Percentiles rank a stretch among this genome's conserved stretches.
Conservation (phyloP, 2,113 vertebrate genomes). For the Dipodomys ordii region DNA sequence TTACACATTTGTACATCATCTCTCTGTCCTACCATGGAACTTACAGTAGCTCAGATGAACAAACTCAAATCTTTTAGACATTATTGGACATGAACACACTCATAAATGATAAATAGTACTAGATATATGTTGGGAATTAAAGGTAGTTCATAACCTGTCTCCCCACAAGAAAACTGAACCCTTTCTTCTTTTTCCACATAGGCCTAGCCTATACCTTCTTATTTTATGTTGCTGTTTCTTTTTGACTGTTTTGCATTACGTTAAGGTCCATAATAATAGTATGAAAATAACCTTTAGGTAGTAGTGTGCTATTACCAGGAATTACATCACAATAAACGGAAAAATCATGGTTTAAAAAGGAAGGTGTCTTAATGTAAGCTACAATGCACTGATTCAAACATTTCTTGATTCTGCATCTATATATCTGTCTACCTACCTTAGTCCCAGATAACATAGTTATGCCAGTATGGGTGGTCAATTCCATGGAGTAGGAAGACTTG, state of each 20-base stretch:
- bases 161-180: not conserved
- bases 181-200: not conserved
- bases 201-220: not conserved
- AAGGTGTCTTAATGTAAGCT: not conserved
- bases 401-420: constrained; percentile 1
- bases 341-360: not conserved
- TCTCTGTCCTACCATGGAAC: not conserved
- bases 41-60: not conserved
- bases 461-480: not conserved
- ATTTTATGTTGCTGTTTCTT: not conserved
- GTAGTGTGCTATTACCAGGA: not conserved
- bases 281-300: not conserved
- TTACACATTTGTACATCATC: not conserved
- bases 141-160: not conserved
- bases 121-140: not conserved
- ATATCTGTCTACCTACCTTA: not conserved
- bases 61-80: not conserved
- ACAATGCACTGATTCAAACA: not conserved
- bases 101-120: not conserved
- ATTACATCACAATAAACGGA: too few species aligned
- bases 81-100: not conserved
- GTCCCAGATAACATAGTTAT: not conserved
- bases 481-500: not conserved
- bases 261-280: not conserved
- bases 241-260: not conserved